Evolutionary conservation across 2,797 vertebrate species (phyloP), one percentile per base, ranked within the genome.

Genomic region (Hapalemur alaotrensis): DNA sequence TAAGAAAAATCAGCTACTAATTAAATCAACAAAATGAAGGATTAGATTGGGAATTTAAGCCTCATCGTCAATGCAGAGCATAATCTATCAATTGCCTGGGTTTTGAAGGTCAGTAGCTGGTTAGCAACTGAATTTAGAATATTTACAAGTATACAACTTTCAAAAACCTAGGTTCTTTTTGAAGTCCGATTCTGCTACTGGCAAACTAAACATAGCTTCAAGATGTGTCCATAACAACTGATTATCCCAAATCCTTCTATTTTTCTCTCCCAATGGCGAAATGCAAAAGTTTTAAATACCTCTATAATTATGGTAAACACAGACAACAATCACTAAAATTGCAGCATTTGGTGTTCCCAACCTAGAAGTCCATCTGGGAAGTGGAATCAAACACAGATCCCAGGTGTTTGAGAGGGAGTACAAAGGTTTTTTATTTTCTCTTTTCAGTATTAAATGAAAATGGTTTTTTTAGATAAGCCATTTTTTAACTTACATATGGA

Each of bases 231-330:
- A 4, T 89, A 96, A 93, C 80, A 95, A 93, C 73, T 54, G 54
- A 95, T 93, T 94, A 65, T 28, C 52, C 50, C 35, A 95, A 87
- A 96, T 97, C 80, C 46, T 95, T 87, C 83, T 89, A 12, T 92
- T 92, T 97, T 93, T 72, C 41, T 83, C 61, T 86, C 57, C 52
- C 59, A 84, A 35, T 73, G 61, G 61, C 54, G 94, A 96, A 95
- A 95, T 79, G 43, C 12, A 73, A 90, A 93, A 69, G 30, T 92
- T 92, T 95, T 70, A 85, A 95, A 75, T 91, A 85, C 86, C 43
- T 96, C 67, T 76, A 4, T 92, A 89, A 95, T 95, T 91, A 63
- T 41, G 73, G 76, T 90, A 85, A 96, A 61, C 57, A 86, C 4
- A 91, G 75, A 86, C 57, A 93, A 72, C 41, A 61, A 2, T 86